Conservation (phyloP, 2,888 invertebrate species). For the Mycalesis mineus region DNA sequence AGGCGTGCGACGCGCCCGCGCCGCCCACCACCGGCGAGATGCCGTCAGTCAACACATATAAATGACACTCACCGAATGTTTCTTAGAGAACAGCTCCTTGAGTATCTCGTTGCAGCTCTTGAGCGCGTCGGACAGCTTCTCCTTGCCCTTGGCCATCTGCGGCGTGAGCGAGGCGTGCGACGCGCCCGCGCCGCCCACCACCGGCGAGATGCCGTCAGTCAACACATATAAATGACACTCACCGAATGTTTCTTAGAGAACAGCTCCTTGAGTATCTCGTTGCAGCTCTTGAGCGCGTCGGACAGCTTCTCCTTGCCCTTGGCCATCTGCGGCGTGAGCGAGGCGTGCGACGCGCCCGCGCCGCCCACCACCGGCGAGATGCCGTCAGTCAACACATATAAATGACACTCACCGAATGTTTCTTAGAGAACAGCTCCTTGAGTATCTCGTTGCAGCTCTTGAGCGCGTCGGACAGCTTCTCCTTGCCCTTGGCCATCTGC, state of each 20-base stretch:
- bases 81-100: constrained; percentile 94
- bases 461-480: constrained; percentile 90
- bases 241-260: constrained; percentile 95
- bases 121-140: constrained; percentile 91
- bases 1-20: constrained; percentile 69
- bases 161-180: constrained; percentile 69
- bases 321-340: constrained; percentile 74
- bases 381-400: constrained; percentile 40
- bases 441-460: constrained; percentile 95
- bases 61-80: constrained; percentile 85
- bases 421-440: constrained; percentile 94
- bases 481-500: constrained; percentile 84
- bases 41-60: no score
- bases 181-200: constrained; percentile 76
- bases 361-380: constrained; percentile 82
- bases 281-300: constrained; percentile 92
- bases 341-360: constrained; percentile 69
- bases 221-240: constrained; percentile 66
- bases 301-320: constrained; percentile 92
- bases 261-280: constrained; percentile 93
- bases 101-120: constrained; percentile 95
- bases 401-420: constrained; percentile 85
- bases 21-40: constrained; percentile 82
- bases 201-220: constrained; percentile 81
- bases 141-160: constrained; percentile 84